A percentile compares a stretch with the other conserved stretches of the same genome.
These are phyloP conservation scores for Euborellia annulipes DNA, from an alignment of 1,140 invertebrate species.

Conservation along the genomic window DNA sequence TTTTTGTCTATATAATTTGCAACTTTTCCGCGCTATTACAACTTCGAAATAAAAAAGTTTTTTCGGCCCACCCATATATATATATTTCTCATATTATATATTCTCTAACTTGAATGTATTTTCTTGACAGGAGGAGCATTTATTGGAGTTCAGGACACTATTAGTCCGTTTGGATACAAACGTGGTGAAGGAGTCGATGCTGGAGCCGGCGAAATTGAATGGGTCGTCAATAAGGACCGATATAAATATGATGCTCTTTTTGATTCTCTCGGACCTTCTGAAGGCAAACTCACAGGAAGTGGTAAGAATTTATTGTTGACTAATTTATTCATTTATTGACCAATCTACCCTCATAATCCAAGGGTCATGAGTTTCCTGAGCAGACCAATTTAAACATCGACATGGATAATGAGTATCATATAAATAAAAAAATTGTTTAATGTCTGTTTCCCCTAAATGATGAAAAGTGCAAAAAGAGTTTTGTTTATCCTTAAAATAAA, in stretches of 20 bases:
- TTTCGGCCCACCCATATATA: not conserved
- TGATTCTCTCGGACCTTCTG: conserved; percentile 62
- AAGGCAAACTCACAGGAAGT: conserved; percentile 90
- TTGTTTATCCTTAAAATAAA: too few relatives aligned
- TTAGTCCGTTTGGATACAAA: conserved; percentile 91
- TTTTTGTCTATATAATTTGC: too few relatives aligned
- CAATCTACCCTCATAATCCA: too few relatives aligned
- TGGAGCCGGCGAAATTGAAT: conserved; percentile 86
- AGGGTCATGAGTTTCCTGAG: too few relatives aligned
- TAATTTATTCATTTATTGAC: too few relatives aligned
- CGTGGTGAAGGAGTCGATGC: conserved; percentile 93
- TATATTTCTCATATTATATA: not conserved
- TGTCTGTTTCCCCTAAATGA: too few relatives aligned
- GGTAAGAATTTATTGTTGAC: conserved; percentile 41
- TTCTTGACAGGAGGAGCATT: conserved; percentile 68
- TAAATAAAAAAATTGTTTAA: too few relatives aligned
- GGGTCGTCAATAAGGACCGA: conserved; percentile 88
- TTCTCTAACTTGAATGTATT: conserved; percentile 4
- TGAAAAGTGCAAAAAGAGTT: too few relatives aligned
- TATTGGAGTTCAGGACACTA: conserved; percentile 70
- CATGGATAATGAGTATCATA: too few relatives aligned
- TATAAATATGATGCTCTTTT: conserved; percentile 81
- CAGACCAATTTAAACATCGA: too few relatives aligned
- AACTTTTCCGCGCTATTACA: too few relatives aligned
- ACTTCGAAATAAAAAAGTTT: too few relatives aligned